Percentiles rank a stretch among this genome's conserved stretches.
phyloP scores from a whole-genome alignment of 2,113 vertebrate species.

The Melierax canorus region DNA sequence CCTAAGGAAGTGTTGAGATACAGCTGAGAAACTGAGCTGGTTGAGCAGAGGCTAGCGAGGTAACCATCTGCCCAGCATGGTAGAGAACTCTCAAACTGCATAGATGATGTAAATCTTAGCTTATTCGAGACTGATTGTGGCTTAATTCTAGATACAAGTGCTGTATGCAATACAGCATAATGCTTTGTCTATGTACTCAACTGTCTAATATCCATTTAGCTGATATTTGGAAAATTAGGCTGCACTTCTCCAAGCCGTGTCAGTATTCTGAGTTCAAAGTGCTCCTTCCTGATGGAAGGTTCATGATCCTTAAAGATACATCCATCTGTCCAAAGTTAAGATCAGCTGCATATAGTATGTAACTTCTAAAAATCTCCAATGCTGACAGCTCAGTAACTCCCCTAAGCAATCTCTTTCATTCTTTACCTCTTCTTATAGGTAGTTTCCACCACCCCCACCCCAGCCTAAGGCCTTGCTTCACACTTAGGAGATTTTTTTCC shows the following conservation, averaged over 20 bases:
- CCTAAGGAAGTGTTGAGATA: not conserved
- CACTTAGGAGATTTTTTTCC: not conserved
- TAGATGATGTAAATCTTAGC: not conserved
- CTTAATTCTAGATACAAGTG: not conserved
- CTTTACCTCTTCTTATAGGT: not conserved
- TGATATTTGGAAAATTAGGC: not conserved
- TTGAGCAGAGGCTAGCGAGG: not conserved
- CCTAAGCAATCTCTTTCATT: not conserved
- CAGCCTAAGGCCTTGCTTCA: not conserved
- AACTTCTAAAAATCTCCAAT: not conserved
- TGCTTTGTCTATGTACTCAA: not conserved
- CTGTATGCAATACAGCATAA: not conserved
- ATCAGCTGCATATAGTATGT: not conserved
- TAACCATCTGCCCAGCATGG: not conserved
- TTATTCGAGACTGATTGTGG: not conserved
- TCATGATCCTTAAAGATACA: not conserved
- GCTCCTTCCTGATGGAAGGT: not conserved
- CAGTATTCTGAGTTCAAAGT: not conserved
- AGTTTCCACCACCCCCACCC: not conserved
- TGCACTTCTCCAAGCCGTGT: rapidly evolving
- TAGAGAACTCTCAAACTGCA: not conserved
- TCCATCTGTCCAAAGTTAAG: not conserved
- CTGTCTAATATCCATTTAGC: not conserved
- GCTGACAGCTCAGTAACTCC: not conserved
- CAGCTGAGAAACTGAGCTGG: not conserved